phyloP scores from a whole-genome alignment of 2,888 invertebrate species.

The Drosophila atripex region DNA sequence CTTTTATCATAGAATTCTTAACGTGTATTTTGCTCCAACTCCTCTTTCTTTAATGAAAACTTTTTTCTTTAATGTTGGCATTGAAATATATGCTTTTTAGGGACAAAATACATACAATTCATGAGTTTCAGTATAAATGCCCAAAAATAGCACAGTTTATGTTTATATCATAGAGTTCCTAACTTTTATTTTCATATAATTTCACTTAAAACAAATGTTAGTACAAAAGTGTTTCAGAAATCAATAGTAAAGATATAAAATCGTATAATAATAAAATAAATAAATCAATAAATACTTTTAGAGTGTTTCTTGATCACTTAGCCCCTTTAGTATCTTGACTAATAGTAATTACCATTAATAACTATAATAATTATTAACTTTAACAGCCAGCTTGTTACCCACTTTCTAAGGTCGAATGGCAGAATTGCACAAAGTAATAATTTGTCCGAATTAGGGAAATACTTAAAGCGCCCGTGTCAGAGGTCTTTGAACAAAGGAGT shows the following conservation, averaged over 20 bases:
- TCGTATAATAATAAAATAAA: not conserved
- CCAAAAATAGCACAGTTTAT: no score
- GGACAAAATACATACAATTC: no score
- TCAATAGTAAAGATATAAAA: not conserved
- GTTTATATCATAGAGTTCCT: no score
- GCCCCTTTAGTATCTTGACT: not conserved
- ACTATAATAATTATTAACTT: not conserved
- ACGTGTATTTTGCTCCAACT: no score
- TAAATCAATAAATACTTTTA: not conserved
- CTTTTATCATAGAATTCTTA: no score
- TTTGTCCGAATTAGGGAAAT: conserved; percentile 43
- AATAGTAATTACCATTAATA: conserved; percentile 21
- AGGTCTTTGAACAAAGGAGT: conserved; percentile 27
- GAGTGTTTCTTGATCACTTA: not conserved
- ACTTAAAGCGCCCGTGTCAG: conserved; percentile 36
- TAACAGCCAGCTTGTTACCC: conserved; percentile 24
- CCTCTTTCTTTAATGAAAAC: no score
- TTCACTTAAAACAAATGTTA: no score
- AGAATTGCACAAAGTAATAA: conserved; percentile 43
- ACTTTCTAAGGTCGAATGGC: conserved; percentile 39
- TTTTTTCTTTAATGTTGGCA: no score
- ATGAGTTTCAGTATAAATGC: no score
- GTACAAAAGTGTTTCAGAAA: not conserved
- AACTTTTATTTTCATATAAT: no score
- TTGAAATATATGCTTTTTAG: no score